Base-by-base conservation (phyloP, 2,113 vertebrate species). In the Budorcas taxicolor region DNA sequence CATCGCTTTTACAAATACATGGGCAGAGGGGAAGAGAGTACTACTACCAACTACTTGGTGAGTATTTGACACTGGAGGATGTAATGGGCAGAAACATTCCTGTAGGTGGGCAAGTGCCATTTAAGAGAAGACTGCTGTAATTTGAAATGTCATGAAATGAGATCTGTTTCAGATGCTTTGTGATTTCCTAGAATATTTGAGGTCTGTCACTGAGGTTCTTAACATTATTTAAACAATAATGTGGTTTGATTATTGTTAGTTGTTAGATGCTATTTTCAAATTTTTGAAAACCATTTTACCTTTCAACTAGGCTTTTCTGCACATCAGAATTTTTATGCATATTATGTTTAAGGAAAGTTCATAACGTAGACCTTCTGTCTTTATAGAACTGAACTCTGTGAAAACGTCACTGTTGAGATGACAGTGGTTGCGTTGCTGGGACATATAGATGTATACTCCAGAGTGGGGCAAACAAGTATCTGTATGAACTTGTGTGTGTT, bases 21-120 rank as follows among this genome's bases (percentile, higher is more conserved):
- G 99, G 99, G 99, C 45, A 99, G 99, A 8, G 98, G 99, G 93
- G 99, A 99, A 88, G 99, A 99, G 98, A 99, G 99, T 71, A 99
- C 99, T 52, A 99, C 99, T 0, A 99, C 99, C 83, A 99, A 99
- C 97, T 99, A 99, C 97, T 98, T 99, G 98, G 99, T 99, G 96
- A 98, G 98, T 97, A 92, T 90, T 25, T 40, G 62, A 3, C 12
- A 13, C 0, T 19, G 6, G 25, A 9, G 88, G 6, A 40, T 52
- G 19, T 31, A 15, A 25, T 33, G 87, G 23, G 25, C 85, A 19
- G 31, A 74, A 94, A 55, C 43, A 33, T 25, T 21, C 6, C 40
- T 13, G 57, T 33, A 60, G n/a, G 25, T 36, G 93, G 86, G 10
- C 50, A 31, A 4, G 33, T 62, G 89, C 33, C 27, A 8, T 21